These are phyloP conservation scores for Arctia plantaginis DNA, from an alignment of 2,888 invertebrate genomes.

Conservation along the genomic window DNA sequence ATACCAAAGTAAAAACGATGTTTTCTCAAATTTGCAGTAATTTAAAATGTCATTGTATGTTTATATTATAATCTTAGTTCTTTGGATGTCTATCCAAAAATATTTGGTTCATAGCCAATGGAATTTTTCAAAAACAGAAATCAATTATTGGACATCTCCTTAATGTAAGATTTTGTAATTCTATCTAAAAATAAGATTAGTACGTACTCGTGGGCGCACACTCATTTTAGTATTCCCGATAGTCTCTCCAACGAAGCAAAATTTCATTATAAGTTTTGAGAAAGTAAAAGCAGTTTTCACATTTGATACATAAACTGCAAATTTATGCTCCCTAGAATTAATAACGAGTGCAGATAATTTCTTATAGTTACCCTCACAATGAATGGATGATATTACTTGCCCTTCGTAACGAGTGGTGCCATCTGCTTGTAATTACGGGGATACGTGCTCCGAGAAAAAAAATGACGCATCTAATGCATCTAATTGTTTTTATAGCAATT, in stretches of 20 bases:
- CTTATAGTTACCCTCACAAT: slow-evolving; percentile 46
- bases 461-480: slow-evolving; percentile 45
- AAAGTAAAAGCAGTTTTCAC: background rate
- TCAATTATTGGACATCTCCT: too few relatives aligned
- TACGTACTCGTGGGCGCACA: too few relatives aligned
- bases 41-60: too few relatives aligned
- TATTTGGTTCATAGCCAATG: too few relatives aligned
- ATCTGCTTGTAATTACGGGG: slow-evolving; percentile 78
- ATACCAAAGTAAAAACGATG: too few relatives aligned
- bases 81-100: too few relatives aligned
- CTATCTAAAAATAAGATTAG: too few relatives aligned
- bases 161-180: too few relatives aligned
- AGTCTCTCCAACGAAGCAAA: background rate
- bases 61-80: too few relatives aligned
- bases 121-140: too few relatives aligned
- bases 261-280: background rate
- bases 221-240: background rate
- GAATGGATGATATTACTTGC: slow-evolving; percentile 57
- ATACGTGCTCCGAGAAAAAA: slow-evolving; percentile 74
- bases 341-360: slow-evolving; percentile 25
- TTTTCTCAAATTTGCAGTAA: too few relatives aligned
- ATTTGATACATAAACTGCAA: background rate
- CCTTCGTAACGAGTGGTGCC: slow-evolving; percentile 73
- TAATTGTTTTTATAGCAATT: slow-evolving; percentile 76
- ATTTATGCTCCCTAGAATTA: slow-evolving; percentile 4